Conservation (phyloP, 2,113 vertebrate species). For the Benitochromis conjunctus region DNA sequence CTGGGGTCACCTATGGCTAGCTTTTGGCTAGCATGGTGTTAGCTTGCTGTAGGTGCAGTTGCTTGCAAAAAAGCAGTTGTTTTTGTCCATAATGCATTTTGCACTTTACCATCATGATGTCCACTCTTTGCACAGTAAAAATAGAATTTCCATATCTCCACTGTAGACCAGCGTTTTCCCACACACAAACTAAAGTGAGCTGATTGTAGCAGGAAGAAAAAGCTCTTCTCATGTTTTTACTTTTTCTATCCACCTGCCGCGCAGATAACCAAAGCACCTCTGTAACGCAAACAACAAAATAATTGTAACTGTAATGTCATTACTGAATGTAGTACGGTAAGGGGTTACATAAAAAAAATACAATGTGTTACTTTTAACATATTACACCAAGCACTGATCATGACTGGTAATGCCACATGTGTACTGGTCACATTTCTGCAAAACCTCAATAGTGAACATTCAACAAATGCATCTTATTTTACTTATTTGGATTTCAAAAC, state of each 20-base stretch:
- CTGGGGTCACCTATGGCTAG: neutral
- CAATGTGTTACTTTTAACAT: too few species aligned
- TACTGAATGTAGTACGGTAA: too few species aligned
- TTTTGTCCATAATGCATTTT: neutral
- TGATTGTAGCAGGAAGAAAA: neutral
- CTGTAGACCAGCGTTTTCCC: too few species aligned
- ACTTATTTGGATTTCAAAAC: neutral
- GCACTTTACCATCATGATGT: neutral
- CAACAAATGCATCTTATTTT: neutral
- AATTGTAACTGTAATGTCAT: too few species aligned
- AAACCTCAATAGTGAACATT: neutral
- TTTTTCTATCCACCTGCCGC: neutral
- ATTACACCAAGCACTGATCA: neutral
- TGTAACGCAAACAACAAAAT: too few species aligned
- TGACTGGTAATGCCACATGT: neutral
- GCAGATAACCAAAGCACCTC: neutral
- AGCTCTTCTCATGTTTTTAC: neutral
- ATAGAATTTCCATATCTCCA: accelerated
- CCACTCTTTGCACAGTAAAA: neutral
- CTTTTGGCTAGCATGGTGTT: neutral
- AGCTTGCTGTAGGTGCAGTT: neutral
- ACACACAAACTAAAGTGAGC: neutral
- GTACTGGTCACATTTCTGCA: neutral
- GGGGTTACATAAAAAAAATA: too few species aligned
- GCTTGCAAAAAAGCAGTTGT: neutral